Base-by-base conservation (phyloP, 2,888 invertebrate species). In the Aleiodes alternator region DNA sequence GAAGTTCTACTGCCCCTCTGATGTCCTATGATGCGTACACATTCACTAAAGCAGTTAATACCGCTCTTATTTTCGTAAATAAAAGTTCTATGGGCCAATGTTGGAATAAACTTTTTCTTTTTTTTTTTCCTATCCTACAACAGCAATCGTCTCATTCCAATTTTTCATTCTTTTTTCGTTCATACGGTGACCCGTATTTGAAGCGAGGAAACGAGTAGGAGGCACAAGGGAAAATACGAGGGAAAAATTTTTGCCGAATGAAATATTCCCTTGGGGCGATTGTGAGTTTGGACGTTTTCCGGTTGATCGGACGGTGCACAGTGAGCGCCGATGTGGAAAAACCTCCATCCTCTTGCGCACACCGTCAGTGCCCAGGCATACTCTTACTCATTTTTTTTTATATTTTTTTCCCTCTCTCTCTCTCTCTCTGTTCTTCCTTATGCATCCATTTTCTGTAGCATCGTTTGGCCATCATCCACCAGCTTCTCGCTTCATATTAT, bases 211-310 rank as follows among this genome's bases (percentile, higher is more conserved):
- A 43, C 43, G 43, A 43, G 43, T 43, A 11, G 43, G 43, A 51
- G 64, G 14, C 55, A 48, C 48, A 57, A 55, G 71, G 75, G 69
- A 76, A 81, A 82, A 83, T 83, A 79, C 79, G 76, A 82, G 80
- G 80, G 82, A 80, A 83, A 83, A 84, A 82, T 83, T 82, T 80
- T 82, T 75, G 79, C 75, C 78, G 80, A 86, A 85, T 85, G 84
- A 86, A 87, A 86, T 86, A 86, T 85, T 86, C 82, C 84, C 82
- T 80, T 78, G 82, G 82, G 77, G 72, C 81, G 82, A 85, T 81
- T 82, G 86, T 80, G 85, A 85, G 84, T 85, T 84, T 83, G 84
- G 83, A 86, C 85, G 83, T 85, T 87, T 87, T 86, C 82, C 85
- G 86, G 84, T 80, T 87, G 87, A 87, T 88, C 84, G 84, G 84